Evolutionary conservation across 2,888 invertebrate genomes (phyloP), one percentile per base, ranked within the genome.

Genomic region (Lepidochitona cinerea): DNA sequence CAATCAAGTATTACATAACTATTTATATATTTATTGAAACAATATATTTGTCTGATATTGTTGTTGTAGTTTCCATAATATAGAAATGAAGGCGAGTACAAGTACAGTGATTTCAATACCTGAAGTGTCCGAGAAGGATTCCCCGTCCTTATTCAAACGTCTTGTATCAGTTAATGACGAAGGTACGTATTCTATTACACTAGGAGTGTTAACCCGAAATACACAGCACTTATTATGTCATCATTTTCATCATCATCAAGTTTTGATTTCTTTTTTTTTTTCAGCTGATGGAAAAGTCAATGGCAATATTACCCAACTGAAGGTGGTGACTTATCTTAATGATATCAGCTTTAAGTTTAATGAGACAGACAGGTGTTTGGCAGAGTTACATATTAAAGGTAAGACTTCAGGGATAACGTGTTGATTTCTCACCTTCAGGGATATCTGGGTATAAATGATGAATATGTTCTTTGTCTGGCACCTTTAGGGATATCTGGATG

Each of bases 241-340:
- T 41, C 18, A 41, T 41, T 12, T 41, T 41, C 9, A 41, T 41
- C 18, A 9, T 41, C 18, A 41, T 41, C 1, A 49, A 49, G 49
- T 49, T 49, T 49, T 49, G 9, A 41, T 41, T 18, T 49, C 4
- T 7, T 23, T 59, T 35, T 59, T 59, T 65, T 0, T 69, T 73
- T 12, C 70, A 81, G 79, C 78, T 68, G 79, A 79, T 70, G 23
- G 29, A 3, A 69, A 73, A 37, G 59, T 80, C 23, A 78, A 80
- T n/a, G 93, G 94, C 0, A 95, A 95, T 7, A 94, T 94, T 7
- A 94, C 94, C 0, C 95, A 95, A 87, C 94, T 94, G 86, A 94
- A 94, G 78, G 93, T 95, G 83, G 94, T 94, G 0, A 93, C 94
- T 41, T 92, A 94, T 75, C 90, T 94, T 71, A 92, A 93, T 37